A percentile compares a stretch with the other conserved stretches of the same genome.
Evolutionary conservation across 2,797 vertebrate genomes (phyloP).

Genomic region (Hoplostethus mediterraneus): DNA sequence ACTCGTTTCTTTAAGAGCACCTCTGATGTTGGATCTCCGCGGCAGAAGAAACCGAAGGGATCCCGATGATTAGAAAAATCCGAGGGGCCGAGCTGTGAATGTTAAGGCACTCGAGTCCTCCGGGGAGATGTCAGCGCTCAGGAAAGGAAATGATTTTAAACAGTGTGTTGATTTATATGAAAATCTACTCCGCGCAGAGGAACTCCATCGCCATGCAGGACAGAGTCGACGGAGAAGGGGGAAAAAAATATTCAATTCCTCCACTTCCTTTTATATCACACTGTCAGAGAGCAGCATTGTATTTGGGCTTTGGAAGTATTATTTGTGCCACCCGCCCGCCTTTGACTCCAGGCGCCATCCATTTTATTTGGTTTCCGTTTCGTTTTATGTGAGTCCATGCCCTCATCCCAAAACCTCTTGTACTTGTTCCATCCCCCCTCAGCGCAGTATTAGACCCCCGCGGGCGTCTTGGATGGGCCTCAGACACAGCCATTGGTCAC

Average conservation of each 20-base stretch:
- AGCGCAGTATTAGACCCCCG: slow-evolving; percentile 55
- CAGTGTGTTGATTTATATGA: slow-evolving; percentile 61
- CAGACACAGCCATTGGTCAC: slow-evolving; percentile 45
- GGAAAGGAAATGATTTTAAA: slow-evolving; percentile 63
- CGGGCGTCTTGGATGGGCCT: slow-evolving; percentile 52
- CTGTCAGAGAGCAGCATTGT: slow-evolving; percentile 30
- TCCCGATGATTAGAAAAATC: slow-evolving; percentile 47
- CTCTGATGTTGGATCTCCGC: slow-evolving; percentile 53
- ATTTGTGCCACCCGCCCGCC: slow-evolving; percentile 14
- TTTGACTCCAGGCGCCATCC: slow-evolving; percentile 55
- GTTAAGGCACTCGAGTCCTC: slow-evolving; percentile 50
- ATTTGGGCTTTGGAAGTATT: slow-evolving; percentile 32
- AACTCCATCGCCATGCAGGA: slow-evolving; percentile 29
- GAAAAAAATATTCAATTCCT: slow-evolving; percentile 14
- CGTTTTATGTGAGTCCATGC: slow-evolving; percentile 66
- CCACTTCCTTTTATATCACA: slow-evolving; percentile 18
- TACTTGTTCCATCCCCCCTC: slow-evolving; percentile 50
- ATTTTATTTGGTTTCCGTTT: slow-evolving; percentile 58
- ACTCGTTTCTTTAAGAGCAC: slow-evolving; percentile 66
- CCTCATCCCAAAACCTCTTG: slow-evolving; percentile 54
- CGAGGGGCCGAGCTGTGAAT: slow-evolving; percentile 62
- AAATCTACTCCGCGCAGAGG: slow-evolving; percentile 39
- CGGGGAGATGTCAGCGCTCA: slow-evolving; percentile 31
- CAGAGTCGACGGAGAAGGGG: slow-evolving; percentile 27
- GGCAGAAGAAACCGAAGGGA: slow-evolving; percentile 46